A percentile compares a stretch with the other conserved stretches of the same genome.
Conservation (phyloP, 1,140 invertebrate species). For the Mactra quadrangularis region DNA sequence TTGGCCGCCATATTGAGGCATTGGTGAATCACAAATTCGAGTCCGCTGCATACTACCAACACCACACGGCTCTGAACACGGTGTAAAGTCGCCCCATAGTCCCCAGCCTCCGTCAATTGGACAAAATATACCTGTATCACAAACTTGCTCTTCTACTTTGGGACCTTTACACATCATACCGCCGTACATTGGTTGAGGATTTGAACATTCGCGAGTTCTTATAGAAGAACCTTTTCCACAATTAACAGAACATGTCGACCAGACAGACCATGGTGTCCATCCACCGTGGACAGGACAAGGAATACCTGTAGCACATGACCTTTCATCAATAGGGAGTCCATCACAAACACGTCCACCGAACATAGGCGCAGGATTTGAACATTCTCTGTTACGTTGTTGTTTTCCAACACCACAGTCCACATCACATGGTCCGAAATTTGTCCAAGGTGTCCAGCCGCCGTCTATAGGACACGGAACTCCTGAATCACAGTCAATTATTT, state of each 20-base stretch:
- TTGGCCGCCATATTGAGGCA: constrained; percentile 74
- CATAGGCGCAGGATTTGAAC: constrained; percentile 74
- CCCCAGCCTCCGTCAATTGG: constrained; percentile 65
- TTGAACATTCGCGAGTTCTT: constrained; percentile 63
- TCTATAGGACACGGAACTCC: constrained; percentile 62
- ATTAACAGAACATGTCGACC: constrained; percentile 65
- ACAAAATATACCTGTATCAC: constrained; percentile 58
- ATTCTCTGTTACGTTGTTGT: constrained; percentile 66
- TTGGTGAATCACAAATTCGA: constrained; percentile 66
- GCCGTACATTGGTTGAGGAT: constrained; percentile 72
- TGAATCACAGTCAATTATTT: constrained; percentile 28
- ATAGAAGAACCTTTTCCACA: constrained; percentile 62
- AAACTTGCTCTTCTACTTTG: constrained; percentile 58
- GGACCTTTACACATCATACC: constrained; percentile 71
- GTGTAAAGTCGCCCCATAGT: constrained; percentile 55
- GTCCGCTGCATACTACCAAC: constrained; percentile 57
- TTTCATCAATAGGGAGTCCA: constrained; percentile 65
- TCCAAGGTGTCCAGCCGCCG: constrained; percentile 78
- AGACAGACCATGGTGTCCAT: constrained; percentile 67
- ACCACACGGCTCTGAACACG: constrained; percentile 61
- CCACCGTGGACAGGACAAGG: constrained; percentile 81
- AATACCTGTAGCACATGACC: constrained; percentile 70
- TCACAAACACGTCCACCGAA: constrained; percentile 79
- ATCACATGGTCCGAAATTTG: constrained; percentile 74
- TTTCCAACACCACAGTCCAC: constrained; percentile 72